phyloP scores from a whole-genome alignment of 2,888 invertebrate species.

The Cinara cedri region DNA sequence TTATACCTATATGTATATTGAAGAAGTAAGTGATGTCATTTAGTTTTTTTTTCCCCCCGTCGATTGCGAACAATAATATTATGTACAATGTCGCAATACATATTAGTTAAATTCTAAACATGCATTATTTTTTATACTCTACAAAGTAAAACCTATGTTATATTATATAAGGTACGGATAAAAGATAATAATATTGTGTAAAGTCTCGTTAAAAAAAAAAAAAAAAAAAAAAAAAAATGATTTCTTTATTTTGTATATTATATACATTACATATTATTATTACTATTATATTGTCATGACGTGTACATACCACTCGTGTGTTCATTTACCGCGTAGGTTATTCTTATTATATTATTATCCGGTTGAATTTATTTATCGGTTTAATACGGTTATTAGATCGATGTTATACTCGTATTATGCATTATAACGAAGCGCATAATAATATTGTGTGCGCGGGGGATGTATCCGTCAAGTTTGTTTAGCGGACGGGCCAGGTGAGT shows the following conservation, averaged over 20 bases:
- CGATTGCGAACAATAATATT: neutral
- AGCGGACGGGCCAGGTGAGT: conserved; percentile 45
- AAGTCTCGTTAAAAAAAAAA: conserved; percentile 6
- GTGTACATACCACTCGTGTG: conserved; percentile 21
- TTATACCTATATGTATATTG: too few relatives aligned
- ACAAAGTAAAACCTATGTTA: neutral
- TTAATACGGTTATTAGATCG: conserved; percentile 7
- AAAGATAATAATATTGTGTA: conserved; percentile 33
- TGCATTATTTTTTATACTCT: neutral
- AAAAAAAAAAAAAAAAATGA: neutral
- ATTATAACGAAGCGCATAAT: neutral
- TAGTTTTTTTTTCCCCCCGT: neutral
- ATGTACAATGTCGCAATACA: neutral
- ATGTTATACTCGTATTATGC: neutral
- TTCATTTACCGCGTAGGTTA: conserved; percentile 31
- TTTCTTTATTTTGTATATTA: neutral
- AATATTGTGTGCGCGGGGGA: conserved; percentile 28
- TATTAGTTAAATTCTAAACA: neutral
- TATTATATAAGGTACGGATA: neutral
- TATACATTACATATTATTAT: neutral
- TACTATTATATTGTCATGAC: neutral
- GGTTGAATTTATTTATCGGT: conserved; percentile 33
- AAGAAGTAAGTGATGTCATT: too few relatives aligned
- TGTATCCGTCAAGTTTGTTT: conserved; percentile 56
- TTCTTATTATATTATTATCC: conserved; percentile 15